These are phyloP conservation scores for Chlorospingus flavigularis DNA, from an alignment of 2,797 vertebrate species.

Conservation along the genomic window DNA sequence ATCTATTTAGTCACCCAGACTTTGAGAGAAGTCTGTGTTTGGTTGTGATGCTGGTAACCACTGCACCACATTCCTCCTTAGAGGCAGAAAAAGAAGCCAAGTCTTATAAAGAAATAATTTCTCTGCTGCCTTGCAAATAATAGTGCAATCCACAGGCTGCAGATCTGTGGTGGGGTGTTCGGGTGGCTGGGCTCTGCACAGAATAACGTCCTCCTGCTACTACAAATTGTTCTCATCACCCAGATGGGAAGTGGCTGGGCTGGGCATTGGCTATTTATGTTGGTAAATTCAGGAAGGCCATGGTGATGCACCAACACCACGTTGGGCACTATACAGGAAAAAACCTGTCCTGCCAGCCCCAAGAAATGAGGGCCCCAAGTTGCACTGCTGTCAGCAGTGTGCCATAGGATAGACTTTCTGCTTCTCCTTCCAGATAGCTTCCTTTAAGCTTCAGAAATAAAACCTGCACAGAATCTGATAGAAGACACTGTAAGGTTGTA, in stretches of 20 bases:
- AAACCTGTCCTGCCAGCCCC: neutral
- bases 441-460: neutral
- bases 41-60: constrained; percentile 52
- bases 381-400: neutral
- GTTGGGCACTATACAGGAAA: neutral
- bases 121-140: constrained; percentile 18
- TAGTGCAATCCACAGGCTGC: neutral
- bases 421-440: neutral
- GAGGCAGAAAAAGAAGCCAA: constrained; percentile 45
- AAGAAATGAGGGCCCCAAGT: neutral
- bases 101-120: constrained; percentile 23
- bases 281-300: neutral
- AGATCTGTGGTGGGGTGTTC: neutral
- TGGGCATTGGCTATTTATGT: neutral
- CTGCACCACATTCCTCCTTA: constrained; percentile 47
- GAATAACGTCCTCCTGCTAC: constrained; percentile 19
- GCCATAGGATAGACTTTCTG: neutral
- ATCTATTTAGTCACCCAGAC: constrained; percentile 44
- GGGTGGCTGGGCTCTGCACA: neutral
- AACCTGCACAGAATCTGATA: neutral
- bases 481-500: neutral
- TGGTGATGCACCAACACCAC: neutral
- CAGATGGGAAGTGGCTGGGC: neutral
- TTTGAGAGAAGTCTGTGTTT: constrained; percentile 20
- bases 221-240: neutral